These are phyloP conservation scores for Drosophila kikkawai DNA, from an alignment of 1,140 invertebrate genomes.

Conservation along the genomic window DNA sequence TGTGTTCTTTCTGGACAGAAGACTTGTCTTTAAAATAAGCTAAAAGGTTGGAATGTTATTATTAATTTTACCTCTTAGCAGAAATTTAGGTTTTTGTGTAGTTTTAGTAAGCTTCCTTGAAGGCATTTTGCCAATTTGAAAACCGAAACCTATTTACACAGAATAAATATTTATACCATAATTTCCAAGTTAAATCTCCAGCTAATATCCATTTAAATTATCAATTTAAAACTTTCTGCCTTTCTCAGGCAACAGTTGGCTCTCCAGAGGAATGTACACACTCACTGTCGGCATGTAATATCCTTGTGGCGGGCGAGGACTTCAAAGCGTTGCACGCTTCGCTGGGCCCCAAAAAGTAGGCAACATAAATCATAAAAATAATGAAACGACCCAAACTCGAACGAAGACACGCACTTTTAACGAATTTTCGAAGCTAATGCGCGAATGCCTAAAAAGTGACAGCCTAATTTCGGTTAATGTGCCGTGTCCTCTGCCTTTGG, in stretches of 20 bases:
- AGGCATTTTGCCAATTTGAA: neutral
- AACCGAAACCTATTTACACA: neutral
- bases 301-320: constrained; percentile 30
- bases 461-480: constrained; percentile 80
- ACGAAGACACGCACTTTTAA: constrained; percentile 60
- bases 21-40: constrained; percentile 71
- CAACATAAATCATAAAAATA: constrained; percentile 40
- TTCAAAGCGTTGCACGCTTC: constrained; percentile 67
- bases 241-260: constrained; percentile 5
- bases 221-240: neutral
- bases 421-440: constrained; percentile 45
- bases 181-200: neutral
- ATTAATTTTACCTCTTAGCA: too few species aligned
- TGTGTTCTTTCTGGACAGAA: constrained; percentile 13
- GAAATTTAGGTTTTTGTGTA: too few species aligned
- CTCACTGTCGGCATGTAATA: constrained; percentile 4
- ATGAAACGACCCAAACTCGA: constrained; percentile 17
- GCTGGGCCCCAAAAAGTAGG: constrained; percentile 67
- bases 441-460: constrained; percentile 62
- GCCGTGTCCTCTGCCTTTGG: constrained; percentile 52
- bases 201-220: constrained; percentile 1
- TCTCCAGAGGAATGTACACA: neutral
- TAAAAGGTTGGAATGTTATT: constrained; percentile 45
- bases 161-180: too few species aligned
- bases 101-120: neutral